Evolutionary conservation across 1,140 invertebrate species (phyloP), one percentile per base, ranked within the genome.

Genomic region (Ceratina australensis): DNA sequence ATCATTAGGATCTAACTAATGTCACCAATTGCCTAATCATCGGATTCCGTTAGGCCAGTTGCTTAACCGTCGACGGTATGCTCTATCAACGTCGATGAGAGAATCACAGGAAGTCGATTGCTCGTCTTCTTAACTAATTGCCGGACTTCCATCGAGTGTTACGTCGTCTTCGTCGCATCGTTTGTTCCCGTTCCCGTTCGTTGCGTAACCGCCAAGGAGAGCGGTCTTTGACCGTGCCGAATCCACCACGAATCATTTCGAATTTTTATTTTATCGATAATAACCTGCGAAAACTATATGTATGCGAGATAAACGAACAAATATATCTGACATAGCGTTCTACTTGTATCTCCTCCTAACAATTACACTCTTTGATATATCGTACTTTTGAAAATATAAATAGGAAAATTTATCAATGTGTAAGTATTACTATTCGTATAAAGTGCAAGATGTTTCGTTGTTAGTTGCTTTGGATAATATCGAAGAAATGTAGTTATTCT

Each of bases 71-170:
- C 57, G 64, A 69, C 80, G 72, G 67, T 82, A 10, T 24, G 75
- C 75, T 52, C 49, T 73, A 74, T 78, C 78, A 54, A 64, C 52
- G 52, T 49, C 68, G 74, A 78, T 59, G 69, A 75, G 26, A 57
- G 50, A 52, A 16, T 60, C 61, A 52, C 56, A 68, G 82, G 84
- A 85, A 85, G 73, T 80, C 77, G 84, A 82, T 84, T 78, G 72
- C 75, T 73, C 80, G 76, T 86, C 77, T 71, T 79, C 71, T 76
- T 66, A 69, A 18, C 72, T 83, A 86, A 85, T 86, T 78, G 63
- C 63, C 22, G 54, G 67, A 72, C 57, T 50, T 67, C 50, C 67
- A 54, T 72, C 60, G 71, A 16, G 33, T 24, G 49, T 57, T 68
- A 67, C 77, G 50, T 66, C 50, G 20, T 24, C 26, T 28, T 63